phyloP scores from a whole-genome alignment of 2,888 invertebrate genomes.

The Apodemia zela region DNA sequence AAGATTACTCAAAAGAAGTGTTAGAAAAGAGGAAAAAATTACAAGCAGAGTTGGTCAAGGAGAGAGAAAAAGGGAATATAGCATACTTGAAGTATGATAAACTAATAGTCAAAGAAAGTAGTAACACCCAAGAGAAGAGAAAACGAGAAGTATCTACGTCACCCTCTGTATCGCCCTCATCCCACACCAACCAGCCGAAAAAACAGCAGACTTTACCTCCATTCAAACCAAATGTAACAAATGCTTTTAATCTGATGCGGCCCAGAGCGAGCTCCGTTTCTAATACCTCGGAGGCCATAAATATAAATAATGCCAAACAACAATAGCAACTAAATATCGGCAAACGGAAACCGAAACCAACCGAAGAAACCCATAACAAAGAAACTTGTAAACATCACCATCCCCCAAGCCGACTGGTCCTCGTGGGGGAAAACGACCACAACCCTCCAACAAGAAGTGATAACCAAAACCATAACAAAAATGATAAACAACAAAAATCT shows the following conservation, averaged over 20 bases:
- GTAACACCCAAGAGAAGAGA: constrained; percentile 26
- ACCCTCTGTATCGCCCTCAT: constrained; percentile 16
- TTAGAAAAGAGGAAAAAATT: constrained; percentile 33
- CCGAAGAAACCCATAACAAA: constrained; percentile 15
- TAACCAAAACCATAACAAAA: constrained; percentile 10
- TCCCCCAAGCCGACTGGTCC: too few species aligned
- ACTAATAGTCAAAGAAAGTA: constrained; percentile 31
- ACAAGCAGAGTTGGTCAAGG: constrained; percentile 30
- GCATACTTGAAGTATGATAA: constrained; percentile 36
- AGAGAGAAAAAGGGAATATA: constrained; percentile 32
- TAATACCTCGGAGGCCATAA: background rate
- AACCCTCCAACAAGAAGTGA: constrained; percentile 23
- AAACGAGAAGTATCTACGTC: constrained; percentile 30
- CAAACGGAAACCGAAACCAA: constrained; percentile 14
- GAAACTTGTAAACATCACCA: constrained; percentile 12
- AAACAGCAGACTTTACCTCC: constrained; percentile 15
- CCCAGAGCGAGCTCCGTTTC: constrained; percentile 18
- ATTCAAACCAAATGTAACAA: constrained; percentile 15
- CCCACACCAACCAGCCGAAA: constrained; percentile 20
- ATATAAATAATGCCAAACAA: constrained; percentile 13
- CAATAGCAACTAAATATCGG: constrained; percentile 22
- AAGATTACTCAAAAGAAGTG: constrained; percentile 35
- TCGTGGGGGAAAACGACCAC: constrained; percentile 15
- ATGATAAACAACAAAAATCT: constrained; percentile 16
- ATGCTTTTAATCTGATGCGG: constrained; percentile 19